A percentile compares a stretch with the other conserved stretches of the same genome.
Evolutionary conservation across 1,140 invertebrate species (phyloP).

Genomic region (Pseudomyrmex cubaensis): DNA sequence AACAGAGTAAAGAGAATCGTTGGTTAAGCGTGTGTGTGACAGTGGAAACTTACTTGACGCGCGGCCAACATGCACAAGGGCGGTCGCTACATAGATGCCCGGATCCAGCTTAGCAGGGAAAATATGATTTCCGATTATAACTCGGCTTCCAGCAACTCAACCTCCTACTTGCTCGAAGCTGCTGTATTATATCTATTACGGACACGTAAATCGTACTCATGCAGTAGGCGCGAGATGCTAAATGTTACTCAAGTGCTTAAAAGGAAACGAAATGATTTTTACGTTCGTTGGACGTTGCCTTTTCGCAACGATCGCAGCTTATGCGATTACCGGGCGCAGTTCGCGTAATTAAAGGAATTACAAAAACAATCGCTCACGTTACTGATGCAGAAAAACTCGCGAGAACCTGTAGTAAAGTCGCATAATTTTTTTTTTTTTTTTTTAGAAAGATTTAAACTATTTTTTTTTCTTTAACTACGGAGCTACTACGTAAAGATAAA

Average conservation of each 20-base stretch:
- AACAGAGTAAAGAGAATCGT: slow-evolving; percentile 41
- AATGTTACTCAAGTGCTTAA: slow-evolving; percentile 64
- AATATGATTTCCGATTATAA: slow-evolving; percentile 81
- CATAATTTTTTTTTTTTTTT: too few relatives aligned
- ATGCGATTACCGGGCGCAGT: neutral
- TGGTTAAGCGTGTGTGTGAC: slow-evolving; percentile 50
- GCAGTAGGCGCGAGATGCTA: slow-evolving; percentile 70
- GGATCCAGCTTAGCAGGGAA: slow-evolving; percentile 79
- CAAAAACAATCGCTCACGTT: neutral
- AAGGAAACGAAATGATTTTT: slow-evolving; percentile 39
- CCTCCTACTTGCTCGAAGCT: slow-evolving; percentile 73
- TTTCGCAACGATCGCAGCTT: slow-evolving; percentile 7
- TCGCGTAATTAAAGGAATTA: slow-evolving; percentile 17
- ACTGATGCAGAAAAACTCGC: neutral
- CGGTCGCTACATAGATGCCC: slow-evolving; percentile 76
- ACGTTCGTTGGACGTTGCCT: slow-evolving; percentile 58
- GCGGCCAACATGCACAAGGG: slow-evolving; percentile 76
- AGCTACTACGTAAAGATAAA: too few relatives aligned
- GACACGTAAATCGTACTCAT: slow-evolving; percentile 74
- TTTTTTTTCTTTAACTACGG: too few relatives aligned
- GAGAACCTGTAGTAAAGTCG: neutral
- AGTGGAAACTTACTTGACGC: slow-evolving; percentile 78
- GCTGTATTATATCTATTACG: slow-evolving; percentile 74
- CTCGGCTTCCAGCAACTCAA: slow-evolving; percentile 75
- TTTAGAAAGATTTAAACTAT: too few relatives aligned